Percentiles rank a stretch among this genome's conserved stretches.
phyloP scores from a whole-genome alignment of 1,140 invertebrate genomes.

The Ostrea edulis region DNA sequence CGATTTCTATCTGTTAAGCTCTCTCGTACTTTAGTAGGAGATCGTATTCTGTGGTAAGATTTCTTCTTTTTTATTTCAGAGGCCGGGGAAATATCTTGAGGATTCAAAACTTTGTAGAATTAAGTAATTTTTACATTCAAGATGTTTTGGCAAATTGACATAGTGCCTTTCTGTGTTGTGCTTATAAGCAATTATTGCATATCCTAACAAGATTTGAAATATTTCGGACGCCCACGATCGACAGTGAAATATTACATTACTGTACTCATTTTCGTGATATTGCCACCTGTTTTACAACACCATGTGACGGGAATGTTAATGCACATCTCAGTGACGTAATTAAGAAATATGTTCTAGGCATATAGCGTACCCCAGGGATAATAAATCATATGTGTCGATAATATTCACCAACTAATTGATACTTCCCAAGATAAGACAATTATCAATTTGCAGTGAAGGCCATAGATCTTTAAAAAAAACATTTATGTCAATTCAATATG shows the following conservation, averaged over 20 bases:
- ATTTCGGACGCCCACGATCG: neutral
- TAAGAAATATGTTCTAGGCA: neutral
- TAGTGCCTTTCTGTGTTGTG: neutral
- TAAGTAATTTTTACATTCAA: neutral
- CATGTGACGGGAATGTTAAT: neutral
- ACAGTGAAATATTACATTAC: neutral
- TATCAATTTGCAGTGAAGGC: neutral
- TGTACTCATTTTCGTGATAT: neutral
- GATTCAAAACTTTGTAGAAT: neutral
- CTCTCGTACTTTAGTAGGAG: too few species aligned
- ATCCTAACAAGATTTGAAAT: constrained; percentile 11
- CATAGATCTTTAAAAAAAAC: too few species aligned
- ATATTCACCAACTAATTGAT: neutral
- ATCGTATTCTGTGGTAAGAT: neutral
- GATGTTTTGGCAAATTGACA: neutral
- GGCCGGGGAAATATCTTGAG: neutral
- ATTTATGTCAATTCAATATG: too few species aligned
- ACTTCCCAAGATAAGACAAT: neutral
- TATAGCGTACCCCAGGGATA: neutral
- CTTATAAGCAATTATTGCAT: neutral
- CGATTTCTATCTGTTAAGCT: neutral
- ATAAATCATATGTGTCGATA: neutral
- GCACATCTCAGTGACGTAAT: neutral
- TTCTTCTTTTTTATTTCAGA: neutral
- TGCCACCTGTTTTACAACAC: neutral